These are phyloP conservation scores for Craniophora ligustri DNA, from an alignment of 2,888 invertebrate genomes.

Conservation along the genomic window DNA sequence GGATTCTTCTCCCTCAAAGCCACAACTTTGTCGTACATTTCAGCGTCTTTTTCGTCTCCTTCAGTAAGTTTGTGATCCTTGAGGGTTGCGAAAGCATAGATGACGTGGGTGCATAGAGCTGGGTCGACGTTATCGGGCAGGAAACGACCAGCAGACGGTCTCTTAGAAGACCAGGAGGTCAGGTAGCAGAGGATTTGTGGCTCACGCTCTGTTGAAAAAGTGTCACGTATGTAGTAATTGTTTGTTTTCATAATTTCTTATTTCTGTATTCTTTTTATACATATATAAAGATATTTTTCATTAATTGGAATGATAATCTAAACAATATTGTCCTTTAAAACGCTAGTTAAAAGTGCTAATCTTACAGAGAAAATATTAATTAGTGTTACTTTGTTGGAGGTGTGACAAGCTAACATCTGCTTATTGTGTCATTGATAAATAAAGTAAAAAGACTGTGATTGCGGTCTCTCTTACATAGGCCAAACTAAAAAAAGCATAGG, in stretches of 20 bases:
- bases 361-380: too few species aligned
- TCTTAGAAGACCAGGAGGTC: slow-evolving; percentile 98
- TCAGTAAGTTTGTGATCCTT: slow-evolving; percentile 95
- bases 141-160: slow-evolving; percentile 96
- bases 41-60: slow-evolving; percentile 93
- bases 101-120: slow-evolving; percentile 96
- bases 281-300: too few species aligned
- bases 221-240: background rate
- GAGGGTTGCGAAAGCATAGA: slow-evolving; percentile 97
- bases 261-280: too few species aligned
- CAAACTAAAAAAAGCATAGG: too few species aligned
- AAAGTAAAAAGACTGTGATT: too few species aligned
- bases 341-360: too few species aligned
- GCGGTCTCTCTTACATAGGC: too few species aligned
- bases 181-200: slow-evolving; percentile 98
- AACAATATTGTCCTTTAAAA: too few species aligned
- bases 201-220: slow-evolving; percentile 90
- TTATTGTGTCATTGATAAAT: too few species aligned
- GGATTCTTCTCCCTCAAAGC: slow-evolving; percentile 96
- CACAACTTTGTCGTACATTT: slow-evolving; percentile 95
- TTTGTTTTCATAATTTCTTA: background rate
- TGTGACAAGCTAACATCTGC: too few species aligned
- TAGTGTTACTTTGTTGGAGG: too few species aligned
- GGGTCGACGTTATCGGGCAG: slow-evolving; percentile 96
- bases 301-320: too few species aligned